Conservation (phyloP, 1,140 invertebrate species). For the Aphelenchoides fujianensis region DNA sequence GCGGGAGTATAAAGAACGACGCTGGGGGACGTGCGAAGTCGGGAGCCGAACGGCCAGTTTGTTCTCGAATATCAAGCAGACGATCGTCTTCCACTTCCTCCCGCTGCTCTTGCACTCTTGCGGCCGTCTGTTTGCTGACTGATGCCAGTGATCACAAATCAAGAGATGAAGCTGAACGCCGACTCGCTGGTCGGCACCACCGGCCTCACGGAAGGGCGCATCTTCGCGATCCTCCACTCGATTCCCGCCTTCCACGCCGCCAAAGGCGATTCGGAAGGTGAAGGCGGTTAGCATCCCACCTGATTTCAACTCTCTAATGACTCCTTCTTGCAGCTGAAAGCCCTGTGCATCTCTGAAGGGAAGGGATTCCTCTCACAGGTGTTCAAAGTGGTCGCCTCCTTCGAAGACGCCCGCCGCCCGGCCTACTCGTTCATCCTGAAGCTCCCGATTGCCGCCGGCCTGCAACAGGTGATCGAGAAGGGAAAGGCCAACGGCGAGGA, state of each 20-base stretch:
- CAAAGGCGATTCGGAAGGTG: slow-evolving; percentile 3
- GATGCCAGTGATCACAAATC: no score
- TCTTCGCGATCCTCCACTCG: not conserved
- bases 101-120: no score
- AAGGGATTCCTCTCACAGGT: slow-evolving; percentile 10
- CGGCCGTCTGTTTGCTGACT: no score
- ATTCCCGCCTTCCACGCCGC: not conserved
- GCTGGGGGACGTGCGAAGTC: no score
- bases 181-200: not conserved
- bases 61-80: no score
- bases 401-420: not conserved
- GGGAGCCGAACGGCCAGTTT: no score
- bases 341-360: not conserved
- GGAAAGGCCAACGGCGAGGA: not conserved
- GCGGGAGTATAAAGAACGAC: no score
- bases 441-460: not conserved
- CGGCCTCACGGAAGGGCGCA: not conserved
- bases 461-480: slow-evolving; percentile 7
- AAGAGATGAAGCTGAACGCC: not conserved
- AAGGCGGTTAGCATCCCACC: not conserved
- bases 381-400: not conserved
- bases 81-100: no score
- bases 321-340: not conserved
- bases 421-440: slow-evolving; percentile 1
- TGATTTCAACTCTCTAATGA: not conserved